These are phyloP conservation scores for Spheniscus mendiculus DNA, from an alignment of 2,113 vertebrate genomes.

Conservation along the genomic window DNA sequence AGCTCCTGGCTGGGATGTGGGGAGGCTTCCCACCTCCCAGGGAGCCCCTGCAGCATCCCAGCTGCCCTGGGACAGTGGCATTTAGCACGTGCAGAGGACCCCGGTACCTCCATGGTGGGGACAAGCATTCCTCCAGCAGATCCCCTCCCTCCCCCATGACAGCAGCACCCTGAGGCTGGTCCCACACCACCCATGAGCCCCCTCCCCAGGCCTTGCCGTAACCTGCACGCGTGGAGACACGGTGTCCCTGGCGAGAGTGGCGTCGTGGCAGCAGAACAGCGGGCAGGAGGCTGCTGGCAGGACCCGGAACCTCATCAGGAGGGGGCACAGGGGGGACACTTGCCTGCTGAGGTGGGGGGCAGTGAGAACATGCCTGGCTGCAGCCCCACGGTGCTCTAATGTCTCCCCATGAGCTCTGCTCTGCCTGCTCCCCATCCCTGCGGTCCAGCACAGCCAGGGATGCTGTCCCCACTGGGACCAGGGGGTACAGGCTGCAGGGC, in stretches of 20 bases:
- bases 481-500: background rate
- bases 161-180: background rate
- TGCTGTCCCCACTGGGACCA: background rate
- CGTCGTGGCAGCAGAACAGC: conserved; percentile 50
- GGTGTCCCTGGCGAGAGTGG: conserved; percentile 34
- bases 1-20: background rate
- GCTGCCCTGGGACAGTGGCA: background rate
- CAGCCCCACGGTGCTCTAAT: background rate
- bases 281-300: conserved; percentile 1
- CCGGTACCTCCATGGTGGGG: accelerated
- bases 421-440: background rate
- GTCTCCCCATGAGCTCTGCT: background rate
- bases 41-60: background rate
- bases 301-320: conserved; percentile 14
- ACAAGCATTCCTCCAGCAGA: background rate
- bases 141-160: background rate
- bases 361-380: background rate
- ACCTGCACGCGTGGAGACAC: conserved; percentile 39
- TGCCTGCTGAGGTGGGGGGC: conserved; percentile 45
- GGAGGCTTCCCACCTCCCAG: background rate
- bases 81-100: background rate
- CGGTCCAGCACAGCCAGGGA: background rate
- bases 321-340: conserved; percentile 49
- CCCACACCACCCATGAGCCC: background rate
- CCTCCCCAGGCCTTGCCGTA: background rate